Conservation (phyloP, 2,113 vertebrate genomes). For the Apaloderma vittatum region DNA sequence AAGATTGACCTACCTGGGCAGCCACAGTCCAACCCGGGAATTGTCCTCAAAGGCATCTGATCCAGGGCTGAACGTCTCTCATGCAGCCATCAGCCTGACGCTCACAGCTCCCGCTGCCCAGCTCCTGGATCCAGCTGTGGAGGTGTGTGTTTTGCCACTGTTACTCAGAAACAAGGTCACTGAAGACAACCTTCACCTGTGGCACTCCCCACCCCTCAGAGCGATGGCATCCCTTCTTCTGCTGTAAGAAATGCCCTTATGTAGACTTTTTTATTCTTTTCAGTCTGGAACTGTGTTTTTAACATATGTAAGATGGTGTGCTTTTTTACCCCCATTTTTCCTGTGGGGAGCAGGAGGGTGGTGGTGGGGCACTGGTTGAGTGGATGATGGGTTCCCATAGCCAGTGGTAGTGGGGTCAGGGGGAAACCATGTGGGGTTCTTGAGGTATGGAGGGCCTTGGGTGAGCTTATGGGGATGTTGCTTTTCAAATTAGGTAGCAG, state of each 20-base stretch:
- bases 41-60: fast-evolving
- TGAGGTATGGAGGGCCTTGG: not conserved
- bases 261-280: not conserved
- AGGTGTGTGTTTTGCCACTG: fast-evolving
- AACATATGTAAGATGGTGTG: not conserved
- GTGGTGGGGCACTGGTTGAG: fast-evolving
- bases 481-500: not conserved
- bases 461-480: not conserved
- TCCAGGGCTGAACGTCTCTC: too few relatives aligned
- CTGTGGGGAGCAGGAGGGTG: not conserved
- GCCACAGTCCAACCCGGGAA: not conserved
- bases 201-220: fast-evolving
- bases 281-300: not conserved
- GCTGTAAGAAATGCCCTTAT: not conserved
- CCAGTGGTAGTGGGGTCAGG: fast-evolving
- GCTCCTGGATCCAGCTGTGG: not conserved
- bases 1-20: fast-evolving
- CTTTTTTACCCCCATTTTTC: not conserved
- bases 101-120: too few relatives aligned
- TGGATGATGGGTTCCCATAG: fast-evolving
- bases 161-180: fast-evolving
- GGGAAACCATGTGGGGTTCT: fast-evolving
- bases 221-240: not conserved
- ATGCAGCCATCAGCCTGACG: not conserved
- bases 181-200: not conserved